Conservation (phyloP, 2,113 vertebrate species). For the Phoenicopterus ruber region DNA sequence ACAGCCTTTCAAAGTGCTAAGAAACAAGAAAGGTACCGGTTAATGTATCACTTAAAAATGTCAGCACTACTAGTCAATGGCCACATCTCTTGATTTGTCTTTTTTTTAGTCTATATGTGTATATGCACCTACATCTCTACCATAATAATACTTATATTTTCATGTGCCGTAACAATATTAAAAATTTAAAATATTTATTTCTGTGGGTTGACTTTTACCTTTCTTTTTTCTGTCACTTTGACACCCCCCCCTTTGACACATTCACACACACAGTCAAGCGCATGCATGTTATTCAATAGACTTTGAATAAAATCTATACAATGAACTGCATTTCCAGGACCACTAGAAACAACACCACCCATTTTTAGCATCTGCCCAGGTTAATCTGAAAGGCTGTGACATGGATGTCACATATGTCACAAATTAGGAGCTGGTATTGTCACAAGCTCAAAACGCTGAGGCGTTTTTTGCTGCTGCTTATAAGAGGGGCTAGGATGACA, state of each 20-base stretch:
- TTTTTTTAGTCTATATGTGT: not conserved
- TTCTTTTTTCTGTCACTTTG: not conserved
- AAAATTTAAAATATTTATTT: not conserved
- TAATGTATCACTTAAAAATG: not conserved
- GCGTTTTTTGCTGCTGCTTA: not conserved
- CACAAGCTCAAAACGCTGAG: not conserved
- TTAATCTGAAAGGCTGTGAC: not conserved
- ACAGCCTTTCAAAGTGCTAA: not conserved
- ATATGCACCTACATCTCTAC: not conserved
- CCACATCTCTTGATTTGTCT: not conserved
- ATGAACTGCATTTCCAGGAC: not conserved
- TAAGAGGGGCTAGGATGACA: not conserved
- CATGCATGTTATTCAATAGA: not conserved
- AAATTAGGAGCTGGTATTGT: not conserved
- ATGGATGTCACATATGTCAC: not conserved
- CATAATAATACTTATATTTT: not conserved
- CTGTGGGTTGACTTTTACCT: not conserved
- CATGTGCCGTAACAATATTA: not conserved
- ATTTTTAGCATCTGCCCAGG: not conserved
- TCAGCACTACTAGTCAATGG: not conserved
- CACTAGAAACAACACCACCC: not conserved
- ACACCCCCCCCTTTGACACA: not conserved
- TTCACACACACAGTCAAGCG: not conserved
- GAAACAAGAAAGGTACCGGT: not conserved
- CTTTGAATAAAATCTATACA: not conserved